These are phyloP conservation scores for Cabera pusaria DNA, from an alignment of 2,888 invertebrate species.

Conservation along the genomic window DNA sequence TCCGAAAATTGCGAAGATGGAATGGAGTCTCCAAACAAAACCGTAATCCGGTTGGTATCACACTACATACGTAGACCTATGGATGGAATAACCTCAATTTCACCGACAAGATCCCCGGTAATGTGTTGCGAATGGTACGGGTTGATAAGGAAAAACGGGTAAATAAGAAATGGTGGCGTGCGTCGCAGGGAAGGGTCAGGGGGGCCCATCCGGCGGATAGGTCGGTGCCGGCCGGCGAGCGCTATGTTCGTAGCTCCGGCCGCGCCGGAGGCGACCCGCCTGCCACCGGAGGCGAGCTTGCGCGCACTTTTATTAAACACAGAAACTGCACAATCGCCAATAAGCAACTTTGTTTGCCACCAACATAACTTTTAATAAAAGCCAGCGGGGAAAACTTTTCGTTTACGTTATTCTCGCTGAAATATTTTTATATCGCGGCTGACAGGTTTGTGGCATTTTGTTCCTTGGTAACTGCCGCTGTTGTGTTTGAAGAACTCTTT, in stretches of 20 bases:
- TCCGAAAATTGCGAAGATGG: constrained; percentile 48
- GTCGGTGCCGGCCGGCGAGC: constrained; percentile 44
- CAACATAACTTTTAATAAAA: constrained; percentile 38
- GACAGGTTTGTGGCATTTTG: constrained; percentile 12
- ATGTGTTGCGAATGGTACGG: constrained; percentile 73
- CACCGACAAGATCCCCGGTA: constrained; percentile 62
- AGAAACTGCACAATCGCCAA: constrained; percentile 39
- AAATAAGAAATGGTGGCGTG: constrained; percentile 69
- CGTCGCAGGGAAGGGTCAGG: constrained; percentile 59
- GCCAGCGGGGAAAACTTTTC: constrained; percentile 26
- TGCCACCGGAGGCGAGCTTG: constrained; percentile 24
- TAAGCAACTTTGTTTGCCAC: constrained; percentile 35
- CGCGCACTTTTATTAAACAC: constrained; percentile 53
- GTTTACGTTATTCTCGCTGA: constrained; percentile 9
- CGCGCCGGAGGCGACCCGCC: constrained; percentile 24
- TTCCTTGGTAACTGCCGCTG: constrained; percentile 12
- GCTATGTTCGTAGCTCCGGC: constrained; percentile 47
- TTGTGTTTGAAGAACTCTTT: background rate
- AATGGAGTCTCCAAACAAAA: constrained; percentile 52
- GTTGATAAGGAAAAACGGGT: constrained; percentile 79
- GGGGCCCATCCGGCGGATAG: constrained; percentile 58
- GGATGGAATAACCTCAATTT: constrained; percentile 60
- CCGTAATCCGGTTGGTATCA: constrained; percentile 47
- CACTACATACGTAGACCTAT: constrained; percentile 40
- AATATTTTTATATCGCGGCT: constrained; percentile 13